A percentile compares a stretch with the other conserved stretches of the same genome.
These are phyloP conservation scores for Bergia sp. DNA, from an alignment of 92 coral and sea anemone species.

Conservation along the genomic window DNA sequence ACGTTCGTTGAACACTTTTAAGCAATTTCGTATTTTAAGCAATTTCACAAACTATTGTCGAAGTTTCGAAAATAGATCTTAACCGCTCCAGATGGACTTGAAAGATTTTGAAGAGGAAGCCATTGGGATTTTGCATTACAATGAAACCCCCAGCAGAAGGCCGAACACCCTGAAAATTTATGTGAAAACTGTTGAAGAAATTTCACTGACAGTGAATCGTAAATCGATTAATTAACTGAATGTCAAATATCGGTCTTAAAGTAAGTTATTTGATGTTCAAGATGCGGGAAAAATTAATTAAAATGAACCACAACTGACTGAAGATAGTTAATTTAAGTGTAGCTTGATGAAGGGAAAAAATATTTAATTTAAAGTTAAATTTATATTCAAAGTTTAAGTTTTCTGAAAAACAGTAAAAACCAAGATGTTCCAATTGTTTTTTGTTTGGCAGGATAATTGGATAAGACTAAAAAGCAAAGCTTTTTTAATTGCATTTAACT, in stretches of 20 bases:
- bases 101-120: background rate
- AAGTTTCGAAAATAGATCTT: background rate
- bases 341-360: too few relatives aligned
- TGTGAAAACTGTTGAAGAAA: background rate
- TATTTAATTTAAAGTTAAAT: too few relatives aligned
- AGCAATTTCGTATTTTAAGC: background rate
- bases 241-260: background rate
- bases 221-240: background rate
- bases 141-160: background rate
- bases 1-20: background rate
- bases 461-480: too few relatives aligned
- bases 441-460: background rate
- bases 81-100: slow-evolving; percentile 1
- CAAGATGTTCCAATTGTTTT: background rate
- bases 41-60: too few relatives aligned
- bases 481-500: too few relatives aligned
- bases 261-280: background rate
- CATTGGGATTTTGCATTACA: background rate
- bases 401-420: background rate
- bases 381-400: too few relatives aligned
- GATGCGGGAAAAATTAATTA: background rate
- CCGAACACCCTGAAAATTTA: background rate
- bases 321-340: too few relatives aligned
- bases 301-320: background rate
- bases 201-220: background rate